Base-by-base conservation (phyloP, 2,113 vertebrate genomes). In the Paralichthys olivaceus region DNA sequence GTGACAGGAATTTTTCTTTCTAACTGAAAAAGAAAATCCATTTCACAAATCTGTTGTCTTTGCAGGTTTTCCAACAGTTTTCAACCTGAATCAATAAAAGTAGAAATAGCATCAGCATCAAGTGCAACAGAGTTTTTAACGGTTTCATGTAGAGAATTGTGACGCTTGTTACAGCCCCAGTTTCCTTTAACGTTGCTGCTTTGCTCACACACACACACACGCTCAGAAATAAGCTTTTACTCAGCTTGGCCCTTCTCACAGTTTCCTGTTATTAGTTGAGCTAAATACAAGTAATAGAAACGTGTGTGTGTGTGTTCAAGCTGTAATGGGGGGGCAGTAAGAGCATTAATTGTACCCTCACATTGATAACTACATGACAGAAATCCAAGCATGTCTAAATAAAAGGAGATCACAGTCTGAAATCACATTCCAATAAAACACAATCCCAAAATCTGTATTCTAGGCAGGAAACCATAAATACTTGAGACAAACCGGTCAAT, bases 351-450 rank as follows among this genome's bases (percentile, higher is more conserved):
- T 87, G 85, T 80, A 77, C 59, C 63, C 59, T 84, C 58, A 29
- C 56, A 87, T 77, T 86, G 88, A 91, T 92, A 91, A 88, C 71
- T 91, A 90, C 84, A 90, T 43, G 64, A 88, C 74, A 69, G 69
- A 90, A 91, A 91, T 89, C 84, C 86, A 88, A 87, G 66, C 81
- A 82, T 80, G 69, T 91, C 90, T 92, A 93, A 93, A 92, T 92
- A 93, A 90, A 84, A 70, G 53, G 60, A 76, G 81, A 79, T 91
- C 32, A 29, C 19, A 53, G 22, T 75, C 69, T 29, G n/a, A 67
- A 72, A 79, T 79, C 56, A 65, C 58, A 61, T 47, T 56, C 61
- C 51, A 69, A 75, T 60, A 80, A 75, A 83, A 51, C 9, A 34
- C 55, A 80, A 84, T 85, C 87, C 65, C 4, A 4, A 90, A 88